phyloP scores from a whole-genome alignment of 2,888 invertebrate species.

The Tenodera sinensis region DNA sequence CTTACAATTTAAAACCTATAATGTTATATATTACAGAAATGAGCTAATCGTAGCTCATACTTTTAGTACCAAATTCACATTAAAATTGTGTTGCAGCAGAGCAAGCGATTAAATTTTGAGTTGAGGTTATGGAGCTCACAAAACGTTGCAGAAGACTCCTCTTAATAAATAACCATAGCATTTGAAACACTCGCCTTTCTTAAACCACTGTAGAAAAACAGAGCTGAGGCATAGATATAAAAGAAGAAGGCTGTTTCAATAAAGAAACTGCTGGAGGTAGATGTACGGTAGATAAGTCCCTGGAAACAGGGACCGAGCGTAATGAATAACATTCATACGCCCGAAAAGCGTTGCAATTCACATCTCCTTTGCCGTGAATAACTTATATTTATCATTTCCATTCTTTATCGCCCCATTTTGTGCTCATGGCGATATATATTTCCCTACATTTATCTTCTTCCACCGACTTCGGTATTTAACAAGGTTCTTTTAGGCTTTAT shows the following conservation, averaged over 20 bases:
- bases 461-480: not conserved
- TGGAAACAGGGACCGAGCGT: not conserved
- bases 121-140: no score
- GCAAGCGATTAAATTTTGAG: no score
- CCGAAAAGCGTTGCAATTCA: not conserved
- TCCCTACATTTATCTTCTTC: not conserved
- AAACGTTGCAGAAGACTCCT: no score
- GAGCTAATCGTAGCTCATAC: no score
- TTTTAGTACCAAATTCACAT: no score
- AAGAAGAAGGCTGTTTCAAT: not conserved
- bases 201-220: no score
- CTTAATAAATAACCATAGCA: no score
- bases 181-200: no score
- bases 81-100: no score
- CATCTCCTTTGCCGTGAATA: not conserved
- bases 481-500: not conserved
- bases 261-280: not conserved
- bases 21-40: no score
- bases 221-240: no score
- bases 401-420: not conserved
- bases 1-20: no score
- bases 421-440: not conserved
- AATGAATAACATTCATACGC: not conserved
- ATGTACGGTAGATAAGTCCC: not conserved
- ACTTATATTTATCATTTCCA: not conserved